phyloP scores from a whole-genome alignment of 2,888 invertebrate genomes.

The Meganola albula region DNA sequence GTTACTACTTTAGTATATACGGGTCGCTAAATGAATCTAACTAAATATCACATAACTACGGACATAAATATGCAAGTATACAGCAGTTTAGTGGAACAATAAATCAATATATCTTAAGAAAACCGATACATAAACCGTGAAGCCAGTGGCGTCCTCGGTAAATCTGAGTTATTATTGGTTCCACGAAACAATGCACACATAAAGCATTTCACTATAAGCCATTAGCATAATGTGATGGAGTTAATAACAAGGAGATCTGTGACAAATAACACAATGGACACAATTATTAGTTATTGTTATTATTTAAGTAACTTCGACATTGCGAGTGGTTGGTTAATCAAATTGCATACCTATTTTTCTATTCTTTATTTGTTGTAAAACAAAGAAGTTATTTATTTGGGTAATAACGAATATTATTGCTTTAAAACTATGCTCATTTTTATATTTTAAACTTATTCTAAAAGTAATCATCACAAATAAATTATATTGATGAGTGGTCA shows the following conservation, averaged over 20 bases:
- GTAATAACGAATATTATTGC: too few species aligned
- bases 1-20: too few species aligned
- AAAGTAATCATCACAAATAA: too few species aligned
- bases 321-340: too few species aligned
- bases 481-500: too few species aligned
- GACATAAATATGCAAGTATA: constrained; percentile 21
- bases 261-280: constrained; percentile 35
- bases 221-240: constrained; percentile 56
- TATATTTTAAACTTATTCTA: too few species aligned
- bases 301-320: constrained; percentile 17
- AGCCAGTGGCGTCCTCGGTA: constrained; percentile 36
- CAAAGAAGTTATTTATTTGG: too few species aligned
- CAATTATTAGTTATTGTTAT: constrained; percentile 22
- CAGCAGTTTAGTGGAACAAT: constrained; percentile 32
- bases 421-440: too few species aligned
- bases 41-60: too few species aligned
- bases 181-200: constrained; percentile 64
- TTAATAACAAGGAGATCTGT: constrained; percentile 31
- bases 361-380: too few species aligned
- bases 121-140: constrained; percentile 25
- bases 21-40: too few species aligned
- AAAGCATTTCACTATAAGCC: constrained; percentile 67
- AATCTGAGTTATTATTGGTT: constrained; percentile 51
- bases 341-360: too few species aligned
- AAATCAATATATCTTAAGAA: constrained; percentile 29